These are phyloP conservation scores for Tromatobia lineatoria DNA, from an alignment of 2,888 invertebrate genomes.

Conservation along the genomic window DNA sequence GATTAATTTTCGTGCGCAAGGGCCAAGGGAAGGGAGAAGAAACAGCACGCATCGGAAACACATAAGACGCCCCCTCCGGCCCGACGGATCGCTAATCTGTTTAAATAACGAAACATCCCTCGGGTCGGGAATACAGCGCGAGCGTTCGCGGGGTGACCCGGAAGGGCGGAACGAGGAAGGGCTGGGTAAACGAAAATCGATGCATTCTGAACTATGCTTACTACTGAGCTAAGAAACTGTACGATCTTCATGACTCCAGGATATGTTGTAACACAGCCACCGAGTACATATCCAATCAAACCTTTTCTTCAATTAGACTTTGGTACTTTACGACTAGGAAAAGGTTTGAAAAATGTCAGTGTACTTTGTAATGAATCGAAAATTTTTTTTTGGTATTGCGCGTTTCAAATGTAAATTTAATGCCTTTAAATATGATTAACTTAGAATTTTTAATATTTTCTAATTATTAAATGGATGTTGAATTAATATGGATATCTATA, in stretches of 20 bases:
- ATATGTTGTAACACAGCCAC: neutral
- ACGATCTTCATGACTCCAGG: neutral
- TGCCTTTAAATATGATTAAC: no score
- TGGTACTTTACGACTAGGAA: no score
- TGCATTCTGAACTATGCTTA: conserved; percentile 76
- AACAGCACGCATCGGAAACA: conserved; percentile 81
- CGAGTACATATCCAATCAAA: neutral
- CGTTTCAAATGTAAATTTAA: no score
- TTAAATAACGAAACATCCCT: conserved; percentile 85
- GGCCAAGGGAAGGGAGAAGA: conserved; percentile 7
- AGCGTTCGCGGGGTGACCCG: conserved; percentile 49
- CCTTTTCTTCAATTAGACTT: no score
- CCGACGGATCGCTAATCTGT: conserved; percentile 84
- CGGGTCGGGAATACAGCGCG: conserved; percentile 67
- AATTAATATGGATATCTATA: no score
- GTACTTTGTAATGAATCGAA: no score
- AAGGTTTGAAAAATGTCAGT: neutral
- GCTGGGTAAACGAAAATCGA: conserved; percentile 84
- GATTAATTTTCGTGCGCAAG: conserved; percentile 79
- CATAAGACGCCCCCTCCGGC: conserved; percentile 81
- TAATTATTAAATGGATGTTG: no score
- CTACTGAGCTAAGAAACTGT: neutral
- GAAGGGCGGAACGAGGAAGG: conserved; percentile 59
- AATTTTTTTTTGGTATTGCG: no score
- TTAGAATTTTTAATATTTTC: no score